These are phyloP conservation scores for Acrocephalus scirpaceus DNA, from an alignment of 2,797 vertebrate species.

Conservation along the genomic window DNA sequence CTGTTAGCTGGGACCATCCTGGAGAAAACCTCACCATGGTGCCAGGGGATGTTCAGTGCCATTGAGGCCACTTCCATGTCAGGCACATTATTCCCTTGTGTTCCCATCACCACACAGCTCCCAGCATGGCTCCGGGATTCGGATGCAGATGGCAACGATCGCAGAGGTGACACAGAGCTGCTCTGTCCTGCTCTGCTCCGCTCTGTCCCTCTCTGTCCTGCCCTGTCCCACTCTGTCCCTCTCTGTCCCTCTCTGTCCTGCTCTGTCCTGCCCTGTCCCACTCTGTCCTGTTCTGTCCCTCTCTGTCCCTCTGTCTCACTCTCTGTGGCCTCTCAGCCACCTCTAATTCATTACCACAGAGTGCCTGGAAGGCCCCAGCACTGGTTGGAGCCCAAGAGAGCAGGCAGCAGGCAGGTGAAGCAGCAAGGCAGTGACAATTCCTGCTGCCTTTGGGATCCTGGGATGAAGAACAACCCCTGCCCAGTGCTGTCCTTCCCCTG, in stretches of 20 bases:
- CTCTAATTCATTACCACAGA: not conserved
- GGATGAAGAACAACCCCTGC: not conserved
- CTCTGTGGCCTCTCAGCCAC: not conserved
- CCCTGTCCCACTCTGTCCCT: not conserved
- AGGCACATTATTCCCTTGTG: not conserved
- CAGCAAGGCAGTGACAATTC: not conserved
- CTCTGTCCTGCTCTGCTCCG: not conserved
- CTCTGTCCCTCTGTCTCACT: not conserved
- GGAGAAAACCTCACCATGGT: not conserved
- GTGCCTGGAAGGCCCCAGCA: not conserved
- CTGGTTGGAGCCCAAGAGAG: not conserved
- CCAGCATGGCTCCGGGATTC: not conserved
- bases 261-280: not conserved
- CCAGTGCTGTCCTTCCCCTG: not conserved
- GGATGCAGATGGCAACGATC: accelerated
- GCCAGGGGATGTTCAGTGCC: not conserved
- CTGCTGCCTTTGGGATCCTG: not conserved
- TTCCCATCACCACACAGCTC: not conserved
- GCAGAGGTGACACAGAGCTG: not conserved
- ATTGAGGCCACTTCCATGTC: not conserved
- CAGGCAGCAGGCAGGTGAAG: not conserved
- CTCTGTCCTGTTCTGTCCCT: not conserved
- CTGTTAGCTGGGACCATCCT: not conserved
- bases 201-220: not conserved
- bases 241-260: too few relatives aligned